Conservation (phyloP, 2,797 vertebrate genomes). For the Bradypodion ventrale region DNA sequence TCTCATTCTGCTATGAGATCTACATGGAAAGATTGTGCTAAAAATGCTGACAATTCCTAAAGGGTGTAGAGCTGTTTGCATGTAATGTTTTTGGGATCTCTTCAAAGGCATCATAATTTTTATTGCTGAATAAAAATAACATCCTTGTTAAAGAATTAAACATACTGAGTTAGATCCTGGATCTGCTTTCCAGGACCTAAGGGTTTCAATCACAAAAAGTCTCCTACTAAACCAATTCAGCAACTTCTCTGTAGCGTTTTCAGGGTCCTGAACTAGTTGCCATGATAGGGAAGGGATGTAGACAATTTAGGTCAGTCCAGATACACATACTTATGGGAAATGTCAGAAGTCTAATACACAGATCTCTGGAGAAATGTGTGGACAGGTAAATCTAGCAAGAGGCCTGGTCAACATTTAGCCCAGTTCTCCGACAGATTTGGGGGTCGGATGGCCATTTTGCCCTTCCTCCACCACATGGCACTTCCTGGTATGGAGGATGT, state of each 20-base stretch:
- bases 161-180: background rate
- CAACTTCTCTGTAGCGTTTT: background rate
- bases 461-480: too few species aligned
- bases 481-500: too few species aligned
- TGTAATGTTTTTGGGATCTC: background rate
- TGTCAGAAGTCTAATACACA: too few species aligned
- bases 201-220: background rate
- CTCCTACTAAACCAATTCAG: background rate
- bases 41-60: background rate
- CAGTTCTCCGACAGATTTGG: too few species aligned
- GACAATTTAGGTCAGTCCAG: background rate
- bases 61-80: background rate
- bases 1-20: background rate
- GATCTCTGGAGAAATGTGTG: too few species aligned
- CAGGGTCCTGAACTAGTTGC: background rate
- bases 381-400: background rate
- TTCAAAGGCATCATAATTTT: background rate
- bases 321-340: too few species aligned
- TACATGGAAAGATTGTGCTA: background rate
- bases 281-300: background rate
- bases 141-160: background rate
- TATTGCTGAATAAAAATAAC: background rate
- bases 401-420: background rate
- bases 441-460: too few species aligned
- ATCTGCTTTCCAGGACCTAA: background rate